Percentiles rank a stretch among this genome's conserved stretches.
These are phyloP conservation scores for Zosterops lateralis DNA, from an alignment of 2,113 vertebrate species.

Conservation along the genomic window DNA sequence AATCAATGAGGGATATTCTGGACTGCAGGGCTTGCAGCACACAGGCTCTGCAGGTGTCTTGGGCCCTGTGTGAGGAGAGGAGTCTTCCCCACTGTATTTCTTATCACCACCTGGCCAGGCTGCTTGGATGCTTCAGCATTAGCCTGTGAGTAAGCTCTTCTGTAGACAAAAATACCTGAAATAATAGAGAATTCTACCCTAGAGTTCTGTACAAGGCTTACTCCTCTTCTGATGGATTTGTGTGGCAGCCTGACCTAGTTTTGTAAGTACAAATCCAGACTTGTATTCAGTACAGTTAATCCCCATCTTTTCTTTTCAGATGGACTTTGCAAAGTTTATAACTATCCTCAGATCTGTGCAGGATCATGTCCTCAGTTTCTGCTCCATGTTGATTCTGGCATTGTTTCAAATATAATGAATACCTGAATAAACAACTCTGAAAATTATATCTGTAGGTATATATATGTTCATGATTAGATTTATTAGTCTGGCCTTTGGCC, in stretches of 20 bases:
- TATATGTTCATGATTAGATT: background rate
- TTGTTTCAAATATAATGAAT: conserved; percentile 14
- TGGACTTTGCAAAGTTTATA: background rate
- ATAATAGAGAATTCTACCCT: background rate
- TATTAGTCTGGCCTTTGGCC: background rate
- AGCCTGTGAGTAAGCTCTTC: background rate
- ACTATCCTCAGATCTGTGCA: background rate
- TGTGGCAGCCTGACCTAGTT: conserved; percentile 21
- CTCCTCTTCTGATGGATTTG: background rate
- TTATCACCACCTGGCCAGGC: background rate
- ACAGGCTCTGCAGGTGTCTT: background rate
- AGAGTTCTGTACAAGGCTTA: background rate
- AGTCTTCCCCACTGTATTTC: background rate
- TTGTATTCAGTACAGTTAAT: conserved; percentile 8
- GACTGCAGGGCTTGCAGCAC: background rate
- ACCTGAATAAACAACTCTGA: background rate
- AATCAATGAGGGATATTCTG: background rate
- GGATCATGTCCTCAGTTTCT: background rate
- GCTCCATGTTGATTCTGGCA: background rate
- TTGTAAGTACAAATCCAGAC: background rate
- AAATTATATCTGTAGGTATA: background rate
- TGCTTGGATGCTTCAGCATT: background rate
- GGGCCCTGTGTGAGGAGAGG: background rate
- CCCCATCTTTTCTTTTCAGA: background rate
- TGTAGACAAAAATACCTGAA: background rate